Base-by-base conservation (phyloP, 2,113 vertebrate genomes). In the Zapornia atra region DNA sequence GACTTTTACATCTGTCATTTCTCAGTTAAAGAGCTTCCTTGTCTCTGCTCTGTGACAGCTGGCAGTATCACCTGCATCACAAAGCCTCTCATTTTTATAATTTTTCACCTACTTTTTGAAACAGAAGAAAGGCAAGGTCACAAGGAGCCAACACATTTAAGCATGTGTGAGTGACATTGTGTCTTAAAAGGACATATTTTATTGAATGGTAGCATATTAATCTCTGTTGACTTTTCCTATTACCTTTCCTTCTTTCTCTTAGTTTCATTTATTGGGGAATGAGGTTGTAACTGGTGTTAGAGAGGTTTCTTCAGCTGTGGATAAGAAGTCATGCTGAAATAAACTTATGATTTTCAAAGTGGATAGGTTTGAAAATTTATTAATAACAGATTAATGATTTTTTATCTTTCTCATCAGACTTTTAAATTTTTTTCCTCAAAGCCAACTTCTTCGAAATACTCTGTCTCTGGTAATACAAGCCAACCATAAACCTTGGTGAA, bases 111-210 rank as follows among this genome's bases (percentile, higher is more conserved):
- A 12, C 12, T 51, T 64, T 85, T 86, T 66, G 61, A 93, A 73
- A 48, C 6, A 66, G 40, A 92, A 87, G 38, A 79, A 68, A 92
- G 48, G 1, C 31, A 80, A 82, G 4, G 17, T 61, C 73, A 36
- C 14, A 86, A 11, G 72, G 11, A 25, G 61, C 11, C 13, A 72
- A 14, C 0, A 0, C 77, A 18, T 63, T 50, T 4, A 3, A 85
- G 53, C 29, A 69, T 6, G 2, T 13, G 3, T 68, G 14, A 73
- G 38, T 69, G 87, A 70, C 1, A 1, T 20, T 14, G 29, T 60
- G 19, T 11, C 56, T 83, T 86, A 44, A 88, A 92, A 95, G 8
- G 10, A 56, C 17, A 34, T 38, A 46, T 20, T 71, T 28, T 61
- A 3, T 46, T 5, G 20, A 53, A 38, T 71, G 11, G 36, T 5